Percentiles rank a stretch among this genome's conserved stretches.
phyloP scores from a whole-genome alignment of 2,797 vertebrate species.

The Falco novaeseelandiae region DNA sequence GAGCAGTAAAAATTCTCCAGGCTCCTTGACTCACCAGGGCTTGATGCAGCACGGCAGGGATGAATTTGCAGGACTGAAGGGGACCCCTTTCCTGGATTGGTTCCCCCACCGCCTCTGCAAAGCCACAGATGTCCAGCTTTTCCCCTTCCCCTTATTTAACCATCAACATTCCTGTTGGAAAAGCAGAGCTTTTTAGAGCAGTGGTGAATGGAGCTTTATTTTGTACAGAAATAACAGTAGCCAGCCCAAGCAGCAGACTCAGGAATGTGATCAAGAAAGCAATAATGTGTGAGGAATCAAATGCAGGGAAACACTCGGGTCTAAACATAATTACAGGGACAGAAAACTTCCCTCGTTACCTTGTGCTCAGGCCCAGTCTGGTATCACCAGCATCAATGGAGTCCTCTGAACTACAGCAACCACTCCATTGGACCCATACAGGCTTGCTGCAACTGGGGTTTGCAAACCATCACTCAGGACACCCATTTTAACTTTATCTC shows the following conservation, averaged over 20 bases:
- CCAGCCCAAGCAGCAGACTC: background rate
- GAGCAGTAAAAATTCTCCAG: constrained; percentile 21
- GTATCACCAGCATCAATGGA: background rate
- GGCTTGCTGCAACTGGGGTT: background rate
- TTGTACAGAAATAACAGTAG: background rate
- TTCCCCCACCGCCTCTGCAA: background rate
- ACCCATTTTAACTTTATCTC: background rate
- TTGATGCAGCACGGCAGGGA: background rate
- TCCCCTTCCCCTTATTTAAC: background rate
- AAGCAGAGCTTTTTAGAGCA: background rate
- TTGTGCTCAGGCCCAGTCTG: background rate
- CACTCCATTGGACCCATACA: background rate
- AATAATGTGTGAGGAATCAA: background rate
- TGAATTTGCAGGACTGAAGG: background rate
- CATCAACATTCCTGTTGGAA: background rate
- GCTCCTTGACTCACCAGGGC: background rate
- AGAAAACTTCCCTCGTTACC: background rate
- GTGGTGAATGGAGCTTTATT: constrained; percentile 39
- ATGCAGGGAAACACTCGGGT: background rate
- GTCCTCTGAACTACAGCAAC: background rate
- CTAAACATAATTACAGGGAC: background rate
- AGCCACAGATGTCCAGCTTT: background rate
- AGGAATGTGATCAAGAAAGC: constrained; percentile 11
- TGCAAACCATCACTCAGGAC: background rate
- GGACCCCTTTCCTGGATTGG: constrained; percentile 1